These are phyloP conservation scores for Epizoanthus stellaris DNA, from an alignment of 92 coral and sea anemone genomes.

Conservation along the genomic window DNA sequence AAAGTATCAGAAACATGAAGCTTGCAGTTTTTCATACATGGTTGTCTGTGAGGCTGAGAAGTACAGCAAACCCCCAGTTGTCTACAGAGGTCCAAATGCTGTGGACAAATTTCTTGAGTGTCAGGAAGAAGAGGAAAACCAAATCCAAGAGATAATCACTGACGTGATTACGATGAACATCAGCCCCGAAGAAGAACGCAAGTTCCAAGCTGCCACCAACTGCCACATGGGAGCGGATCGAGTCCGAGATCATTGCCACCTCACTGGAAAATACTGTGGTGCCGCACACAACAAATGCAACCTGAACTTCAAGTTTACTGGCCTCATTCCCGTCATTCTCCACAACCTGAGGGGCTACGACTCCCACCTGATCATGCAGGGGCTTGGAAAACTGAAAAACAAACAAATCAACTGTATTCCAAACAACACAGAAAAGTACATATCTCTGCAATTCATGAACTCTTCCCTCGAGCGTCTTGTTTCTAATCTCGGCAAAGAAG, in stretches of 20 bases:
- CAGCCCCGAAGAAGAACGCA: background rate
- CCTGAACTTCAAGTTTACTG: conserved; percentile 49
- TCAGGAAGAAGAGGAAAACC: no score
- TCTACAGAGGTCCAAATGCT: conserved; percentile 35
- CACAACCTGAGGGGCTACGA: conserved; percentile 21
- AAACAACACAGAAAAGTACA: conserved; percentile 58
- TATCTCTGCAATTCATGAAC: conserved; percentile 56
- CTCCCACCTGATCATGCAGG: no score
- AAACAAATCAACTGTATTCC: conserved; percentile 59
- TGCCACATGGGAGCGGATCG: background rate
- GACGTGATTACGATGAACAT: conserved; percentile 51
- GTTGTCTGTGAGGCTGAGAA: no score
- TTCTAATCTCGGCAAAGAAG: conserved; percentile 44
- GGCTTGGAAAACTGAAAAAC: conserved; percentile 54
- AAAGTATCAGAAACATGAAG: no score
- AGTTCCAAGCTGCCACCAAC: no score
- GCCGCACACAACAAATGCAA: conserved; percentile 44
- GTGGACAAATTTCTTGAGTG: no score
- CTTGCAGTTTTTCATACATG: no score
- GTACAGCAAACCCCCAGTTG: conserved; percentile 25
- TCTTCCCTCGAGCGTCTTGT: conserved; percentile 50
- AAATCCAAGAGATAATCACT: conserved; percentile 32
- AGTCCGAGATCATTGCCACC: conserved; percentile 46
- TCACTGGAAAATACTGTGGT: conserved; percentile 49
- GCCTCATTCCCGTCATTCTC: conserved; percentile 54